Evolutionary conservation across 2,888 invertebrate species (phyloP), one percentile per base, ranked within the genome.

Genomic region (Autographa pulchrina): DNA sequence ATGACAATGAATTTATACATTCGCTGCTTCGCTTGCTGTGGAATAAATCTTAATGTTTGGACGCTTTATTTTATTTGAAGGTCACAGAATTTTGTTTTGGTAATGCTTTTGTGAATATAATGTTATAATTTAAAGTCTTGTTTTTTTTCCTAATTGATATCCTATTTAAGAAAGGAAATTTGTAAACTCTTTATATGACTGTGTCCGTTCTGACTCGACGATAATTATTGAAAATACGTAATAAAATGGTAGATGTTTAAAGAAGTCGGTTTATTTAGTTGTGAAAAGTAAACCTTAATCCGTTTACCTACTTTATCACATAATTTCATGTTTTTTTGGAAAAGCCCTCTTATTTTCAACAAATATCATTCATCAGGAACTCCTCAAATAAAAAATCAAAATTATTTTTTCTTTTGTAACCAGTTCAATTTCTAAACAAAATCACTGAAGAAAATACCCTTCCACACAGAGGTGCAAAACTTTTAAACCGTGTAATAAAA

Each of bases 401-500:
- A 8, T 5, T 35, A 8, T 35, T 35, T 6, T 3, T 35, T 6
- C 35, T 35, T 35, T 5, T 35, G 7, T 35, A 35, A 8, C 8
- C 35, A 5, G 35, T 11, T 11, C 4, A 11, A 25, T 20, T 11
- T 13, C 54, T 4, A 56, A 56, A 56, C 11, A 56, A 56, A 56
- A 56, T 56, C 54, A 20, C 54, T 13, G 54, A 13, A 20, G 20
- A 56, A 20, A 56, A 56, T 56, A 56, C 20, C 54, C 13, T 25
- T 25, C 13, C 18, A 20, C 25, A 25, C 13, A 20, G 4, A 56
- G 54, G 13, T 25, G 25, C 13, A 68, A 70, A 65, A 38, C 48
- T 59, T n/a, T 68, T 43, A 48, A 64, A 73, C 67, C 64, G 48
- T 59, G 68, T 65, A 74, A 78, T 70, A 72, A 77, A 82, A 71